Base-by-base conservation (phyloP, 2,797 vertebrate genomes). In the Ficedula albicollis region DNA sequence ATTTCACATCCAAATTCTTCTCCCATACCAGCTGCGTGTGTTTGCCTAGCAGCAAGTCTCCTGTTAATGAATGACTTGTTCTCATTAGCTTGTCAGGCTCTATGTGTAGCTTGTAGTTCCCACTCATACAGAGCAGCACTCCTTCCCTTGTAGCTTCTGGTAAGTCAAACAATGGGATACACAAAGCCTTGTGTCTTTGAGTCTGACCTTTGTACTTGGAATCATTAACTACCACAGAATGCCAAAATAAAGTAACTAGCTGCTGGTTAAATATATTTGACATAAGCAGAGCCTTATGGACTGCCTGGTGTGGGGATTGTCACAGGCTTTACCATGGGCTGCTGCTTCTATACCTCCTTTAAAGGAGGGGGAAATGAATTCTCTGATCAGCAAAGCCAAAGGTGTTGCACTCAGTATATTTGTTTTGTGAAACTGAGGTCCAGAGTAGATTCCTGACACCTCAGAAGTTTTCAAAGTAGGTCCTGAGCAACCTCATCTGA, bases 31-130 rank as follows among this genome's bases (percentile, higher is more conserved):
- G 95, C 91, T 97, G 91, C 84, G 92, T 91, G 84, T 95, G 91
- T 94, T 97, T 96, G 92, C 93, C 79, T 93, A 96, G 95, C 92
- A 97, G 94, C 95, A 92, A 96, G 91, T 89, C 93, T 94, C 72
- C 90, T 92, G 95, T 95, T 97, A 96, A 97, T 96, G 93, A 96
- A 91, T 95, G 89, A 95, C 92, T 96, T 87, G 87, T 78, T 96
- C 95, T 94, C 69, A 92, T 93, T 93, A 91, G 73, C 82, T 92
- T 92, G 89, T 92, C 90, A 84, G 91, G 73, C 93, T 93, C 89
- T 91, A 55, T 83, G 60, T 55, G 82, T 86, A 84, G 92, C 58
- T 77, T 29, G 39, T 51, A 89, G 90, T 63, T 96, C 52, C 73
- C 51, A 55, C 51, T 95, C 77, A 41, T 4, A 62, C 54, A 93